Base-by-base conservation (phyloP, 2,888 invertebrate species). In the Sclerodermus sp. region DNA sequence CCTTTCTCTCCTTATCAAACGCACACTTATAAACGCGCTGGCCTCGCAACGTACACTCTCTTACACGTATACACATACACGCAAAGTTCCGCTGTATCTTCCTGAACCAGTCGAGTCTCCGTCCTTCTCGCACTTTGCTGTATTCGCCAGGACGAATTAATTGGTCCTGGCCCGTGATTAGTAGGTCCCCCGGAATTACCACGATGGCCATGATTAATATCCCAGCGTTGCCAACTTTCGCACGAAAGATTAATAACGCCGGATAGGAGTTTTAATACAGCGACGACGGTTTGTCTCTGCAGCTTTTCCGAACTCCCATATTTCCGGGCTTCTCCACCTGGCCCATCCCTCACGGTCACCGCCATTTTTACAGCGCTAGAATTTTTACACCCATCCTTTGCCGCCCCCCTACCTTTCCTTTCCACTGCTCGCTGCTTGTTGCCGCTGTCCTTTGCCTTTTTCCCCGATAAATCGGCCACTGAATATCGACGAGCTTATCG, bases 201-300 rank as follows among this genome's bases (percentile, higher is more conserved):
- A 55, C 63, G 68, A 68, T 68, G 61, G 63, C 53, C 55, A 54
- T 71, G 70, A 71, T 71, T 71, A 71, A 71, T 71, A 64, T 60
- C 64, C 56, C 57, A 53, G 58, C 57, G 62, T 59, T 64, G 60
- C 67, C 66, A 71, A 70, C 68, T 71, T 71, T 70, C 64, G 51
- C 63, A 39, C 62, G 57, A 53, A 60, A 67, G 70, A 71, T 71
- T 71, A 70, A 71, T 71, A 68, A 66, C 68, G 62, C 15, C 12
- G 43, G 46, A 51, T 42, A 45, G 47, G 51, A 70, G 55, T 67
- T 69, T 70, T 67, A 67, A 67, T 65, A 55, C 64, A 55, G 53
- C 53, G 53, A 42, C 57, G 55, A 60, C 41, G 55, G 57, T 62
- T 53, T 54, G 58, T 52, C 59, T 43, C 53, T 38, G 55, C 42